These are phyloP conservation scores for Drosophila eohydei DNA, from an alignment of 2,888 invertebrate genomes.

Conservation along the genomic window DNA sequence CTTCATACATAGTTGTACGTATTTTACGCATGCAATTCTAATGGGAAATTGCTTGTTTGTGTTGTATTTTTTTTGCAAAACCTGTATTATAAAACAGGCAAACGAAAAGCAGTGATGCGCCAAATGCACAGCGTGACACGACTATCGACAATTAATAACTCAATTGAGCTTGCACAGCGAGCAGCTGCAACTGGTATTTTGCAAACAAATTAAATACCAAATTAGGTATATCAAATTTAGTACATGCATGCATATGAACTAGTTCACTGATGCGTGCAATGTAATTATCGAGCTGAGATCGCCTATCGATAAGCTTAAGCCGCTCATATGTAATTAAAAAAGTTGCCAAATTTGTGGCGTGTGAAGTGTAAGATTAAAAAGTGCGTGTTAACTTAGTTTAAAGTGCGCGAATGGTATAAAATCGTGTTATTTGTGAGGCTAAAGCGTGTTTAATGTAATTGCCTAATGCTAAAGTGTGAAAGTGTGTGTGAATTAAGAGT, in stretches of 20 bases:
- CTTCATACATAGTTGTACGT: conserved; percentile 18
- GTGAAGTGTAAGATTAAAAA: neutral
- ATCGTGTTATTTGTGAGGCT: neutral
- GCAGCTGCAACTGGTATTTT: neutral
- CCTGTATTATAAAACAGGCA: conserved; percentile 46
- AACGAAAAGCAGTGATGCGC: conserved; percentile 31
- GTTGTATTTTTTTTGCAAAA: conserved; percentile 56
- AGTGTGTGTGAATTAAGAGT: neutral
- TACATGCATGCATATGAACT: conserved; percentile 2
- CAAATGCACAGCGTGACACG: conserved; percentile 38
- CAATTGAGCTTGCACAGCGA: neutral
- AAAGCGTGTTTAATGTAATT: neutral
- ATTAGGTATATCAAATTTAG: neutral
- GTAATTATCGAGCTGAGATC: conserved; percentile 1
- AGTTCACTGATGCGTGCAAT: conserved; percentile 5
- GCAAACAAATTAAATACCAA: neutral
- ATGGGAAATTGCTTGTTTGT: conserved; percentile 54
- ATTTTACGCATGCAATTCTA: conserved; percentile 71
- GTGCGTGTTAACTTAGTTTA: neutral
- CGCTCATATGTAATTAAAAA: neutral
- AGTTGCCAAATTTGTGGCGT: neutral
- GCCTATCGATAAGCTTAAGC: neutral
- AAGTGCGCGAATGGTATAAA: neutral
- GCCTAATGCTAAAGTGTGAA: neutral
- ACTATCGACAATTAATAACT: neutral